Conservation (phyloP, 1,140 invertebrate genomes). For the Telenomus remus region DNA sequence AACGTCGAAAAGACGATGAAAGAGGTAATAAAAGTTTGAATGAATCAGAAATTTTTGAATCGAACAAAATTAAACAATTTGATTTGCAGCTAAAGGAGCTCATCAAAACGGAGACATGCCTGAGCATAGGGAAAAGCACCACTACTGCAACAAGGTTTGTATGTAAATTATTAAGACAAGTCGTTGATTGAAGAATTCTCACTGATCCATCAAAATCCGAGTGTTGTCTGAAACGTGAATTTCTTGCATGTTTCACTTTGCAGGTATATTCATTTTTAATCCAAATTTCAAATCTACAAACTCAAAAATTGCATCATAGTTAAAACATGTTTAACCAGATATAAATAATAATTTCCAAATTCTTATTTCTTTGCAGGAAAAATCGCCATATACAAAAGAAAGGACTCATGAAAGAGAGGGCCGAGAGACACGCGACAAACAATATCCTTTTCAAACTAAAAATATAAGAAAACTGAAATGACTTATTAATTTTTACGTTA, state of each 20-base stretch:
- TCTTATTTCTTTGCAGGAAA: constrained; percentile 78
- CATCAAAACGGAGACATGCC: constrained; percentile 78
- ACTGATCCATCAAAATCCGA: no score
- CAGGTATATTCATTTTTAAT: no score
- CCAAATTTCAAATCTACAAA: no score
- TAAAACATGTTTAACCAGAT: no score
- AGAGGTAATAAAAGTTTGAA: constrained; percentile 77
- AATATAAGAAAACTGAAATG: constrained; percentile 6
- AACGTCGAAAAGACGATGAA: constrained; percentile 83
- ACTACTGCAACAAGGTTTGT: constrained; percentile 77
- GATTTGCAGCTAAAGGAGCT: constrained; percentile 71
- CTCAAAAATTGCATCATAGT: no score
- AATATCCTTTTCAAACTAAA: constrained; percentile 83
- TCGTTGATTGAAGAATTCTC: no score
- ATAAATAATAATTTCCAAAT: no score
- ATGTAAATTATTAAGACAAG: background rate
- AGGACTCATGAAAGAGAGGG: constrained; percentile 81
- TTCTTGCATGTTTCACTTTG: no score
- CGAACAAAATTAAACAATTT: background rate
- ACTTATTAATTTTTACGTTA: no score
- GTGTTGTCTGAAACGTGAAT: no score
- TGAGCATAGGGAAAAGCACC: constrained; percentile 78
- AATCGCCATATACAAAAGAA: constrained; percentile 80
- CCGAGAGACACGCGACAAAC: constrained; percentile 82
- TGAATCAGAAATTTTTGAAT: constrained; percentile 75